Base-by-base conservation (phyloP, 2,797 vertebrate genomes). In the Martes flavigula region DNA sequence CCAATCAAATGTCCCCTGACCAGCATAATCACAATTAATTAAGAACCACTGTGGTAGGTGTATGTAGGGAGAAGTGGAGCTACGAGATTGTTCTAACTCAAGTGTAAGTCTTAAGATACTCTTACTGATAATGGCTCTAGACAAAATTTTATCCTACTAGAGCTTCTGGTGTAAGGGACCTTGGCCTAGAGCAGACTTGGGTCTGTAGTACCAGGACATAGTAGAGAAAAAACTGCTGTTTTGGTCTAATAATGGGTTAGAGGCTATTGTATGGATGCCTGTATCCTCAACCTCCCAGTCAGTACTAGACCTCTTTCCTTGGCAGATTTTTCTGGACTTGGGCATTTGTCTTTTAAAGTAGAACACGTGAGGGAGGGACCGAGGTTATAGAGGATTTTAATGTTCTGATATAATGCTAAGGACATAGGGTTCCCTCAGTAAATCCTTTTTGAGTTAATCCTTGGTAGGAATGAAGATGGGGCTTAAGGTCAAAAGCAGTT, bases 311-410 rank as follows among this genome's bases (percentile, higher is more conserved):
- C 73, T 88, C 40, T 96, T 88, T 90, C 30, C 62, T 78, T 92
- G 78, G 95, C 51, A 51, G 70, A 77, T 85, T 90, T 90, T 94
- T 88, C n/a, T 43, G 30, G 54, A 77, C 32, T 75, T 91, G 30
- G 27, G 32, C 43, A 23, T 87, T 40, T 95, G 43, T 87, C 58
- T 96, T 77, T 96, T 86, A 86, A 88, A 54, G 51, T 54, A 54
- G 51, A 54, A 54, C 51, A 54, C 5, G 51, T 54, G 51, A 54
- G 51, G 51, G 51, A 54, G 51, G 51, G 51, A 54, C 51, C 18
- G 51, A 18, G 51, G 17, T 54, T 54, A 54, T 54, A 54, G 40
- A 32, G 10, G 13, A 88, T 83, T 91, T 91, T 92, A 89, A 87
- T 40, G 3, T 94, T 90, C 51, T 73, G 14, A 46, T 68, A 21